Evolutionary conservation across 2,797 vertebrate species (phyloP).

Genomic region (Poeciliopsis gracilis): DNA sequence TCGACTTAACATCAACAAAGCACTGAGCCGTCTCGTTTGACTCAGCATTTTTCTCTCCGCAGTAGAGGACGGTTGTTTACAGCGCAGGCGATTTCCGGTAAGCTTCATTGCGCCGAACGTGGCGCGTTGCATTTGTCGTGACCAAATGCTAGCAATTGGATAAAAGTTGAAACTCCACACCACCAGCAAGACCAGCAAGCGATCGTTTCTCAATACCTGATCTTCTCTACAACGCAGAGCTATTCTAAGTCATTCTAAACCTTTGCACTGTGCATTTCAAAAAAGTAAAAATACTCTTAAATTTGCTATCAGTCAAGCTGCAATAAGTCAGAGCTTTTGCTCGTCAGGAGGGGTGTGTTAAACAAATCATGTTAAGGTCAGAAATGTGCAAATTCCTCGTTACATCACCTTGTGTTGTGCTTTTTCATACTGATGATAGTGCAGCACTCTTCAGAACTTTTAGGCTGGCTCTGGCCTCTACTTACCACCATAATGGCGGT

Average conservation of each 20-base stretch:
- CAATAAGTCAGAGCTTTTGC: background rate
- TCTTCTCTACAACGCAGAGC: no score
- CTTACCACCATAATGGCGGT: conserved; percentile 71
- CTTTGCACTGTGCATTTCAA: background rate
- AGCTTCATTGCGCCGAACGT: no score
- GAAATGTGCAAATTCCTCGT: conserved; percentile 32
- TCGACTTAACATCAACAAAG: no score
- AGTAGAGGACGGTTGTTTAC: no score
- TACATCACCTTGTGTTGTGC: conserved; percentile 51
- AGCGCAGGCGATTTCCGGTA: no score
- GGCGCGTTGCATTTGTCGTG: no score
- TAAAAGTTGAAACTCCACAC: no score
- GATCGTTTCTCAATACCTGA: no score
- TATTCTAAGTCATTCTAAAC: background rate
- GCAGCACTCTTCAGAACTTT: conserved; percentile 27
- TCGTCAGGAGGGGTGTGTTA: background rate
- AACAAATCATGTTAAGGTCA: conserved; percentile 18
- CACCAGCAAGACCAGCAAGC: no score
- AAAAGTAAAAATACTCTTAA: background rate
- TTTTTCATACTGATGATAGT: conserved; percentile 33
- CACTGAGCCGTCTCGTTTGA: no score
- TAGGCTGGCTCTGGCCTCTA: conserved; percentile 61
- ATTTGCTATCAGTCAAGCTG: background rate
- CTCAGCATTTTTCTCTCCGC: no score
- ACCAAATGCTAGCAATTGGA: no score